phyloP scores from a whole-genome alignment of 23 tunicate species.

The Pegea sp. region DNA sequence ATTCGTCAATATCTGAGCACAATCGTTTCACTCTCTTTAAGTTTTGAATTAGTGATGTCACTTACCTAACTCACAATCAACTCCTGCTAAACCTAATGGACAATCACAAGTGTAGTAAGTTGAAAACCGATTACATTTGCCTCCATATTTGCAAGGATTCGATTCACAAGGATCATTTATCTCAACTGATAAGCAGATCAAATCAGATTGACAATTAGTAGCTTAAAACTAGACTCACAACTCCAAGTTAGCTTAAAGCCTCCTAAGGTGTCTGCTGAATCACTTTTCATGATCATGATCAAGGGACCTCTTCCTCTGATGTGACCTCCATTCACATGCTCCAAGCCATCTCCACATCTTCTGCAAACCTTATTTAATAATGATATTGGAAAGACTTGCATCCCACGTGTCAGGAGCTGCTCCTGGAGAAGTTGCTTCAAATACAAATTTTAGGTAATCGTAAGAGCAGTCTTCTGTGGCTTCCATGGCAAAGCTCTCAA shows the following conservation, averaged over 20 bases:
- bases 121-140: conserved; percentile 24
- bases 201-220: not conserved
- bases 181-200: not conserved
- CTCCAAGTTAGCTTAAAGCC: conserved; percentile 51
- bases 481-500: conserved; percentile 21
- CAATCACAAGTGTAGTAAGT: conserved; percentile 52
- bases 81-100: conserved; percentile 44
- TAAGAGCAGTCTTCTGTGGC: conserved; percentile 25
- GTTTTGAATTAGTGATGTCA: not conserved
- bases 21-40: not conserved
- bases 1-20: conserved; percentile 9
- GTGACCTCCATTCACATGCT: conserved; percentile 31
- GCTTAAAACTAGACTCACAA: conserved; percentile 12
- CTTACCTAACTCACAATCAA: conserved; percentile 58
- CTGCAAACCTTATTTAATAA: conserved; percentile 6
- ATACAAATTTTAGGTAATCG: conserved; percentile 49
- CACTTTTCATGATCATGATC: conserved; percentile 35
- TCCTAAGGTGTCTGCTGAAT: conserved; percentile 23
- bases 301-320: conserved; percentile 59
- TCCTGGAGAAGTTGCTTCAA: conserved; percentile 23
- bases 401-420: not conserved
- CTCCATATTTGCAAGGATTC: conserved; percentile 57
- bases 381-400: not conserved
- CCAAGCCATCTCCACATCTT: conserved; percentile 58
- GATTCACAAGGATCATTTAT: conserved; percentile 44